phyloP scores from a whole-genome alignment of 2,113 vertebrate genomes.

The Coptodon rendalli region DNA sequence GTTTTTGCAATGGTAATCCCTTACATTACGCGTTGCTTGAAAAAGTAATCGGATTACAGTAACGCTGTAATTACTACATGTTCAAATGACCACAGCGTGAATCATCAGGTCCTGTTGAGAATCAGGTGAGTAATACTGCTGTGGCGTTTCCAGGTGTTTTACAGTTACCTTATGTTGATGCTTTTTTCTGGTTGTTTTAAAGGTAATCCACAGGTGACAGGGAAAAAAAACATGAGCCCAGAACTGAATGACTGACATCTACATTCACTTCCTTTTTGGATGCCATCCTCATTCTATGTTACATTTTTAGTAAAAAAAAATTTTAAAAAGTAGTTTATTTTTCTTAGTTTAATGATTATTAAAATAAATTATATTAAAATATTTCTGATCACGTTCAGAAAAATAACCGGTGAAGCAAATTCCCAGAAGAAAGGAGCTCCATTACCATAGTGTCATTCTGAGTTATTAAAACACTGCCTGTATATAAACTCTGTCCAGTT shows the following conservation, averaged over 20 bases:
- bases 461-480: rapidly evolving
- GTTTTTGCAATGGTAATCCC: too few relatives aligned
- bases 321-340: not conserved
- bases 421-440: not conserved
- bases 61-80: rapidly evolving
- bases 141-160: not conserved
- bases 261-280: not conserved
- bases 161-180: not conserved
- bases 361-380: rapidly evolving
- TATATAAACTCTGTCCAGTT: not conserved
- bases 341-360: not conserved
- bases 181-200: not conserved
- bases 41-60: too few relatives aligned
- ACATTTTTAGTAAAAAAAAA: rapidly evolving
- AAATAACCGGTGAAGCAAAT: not conserved
- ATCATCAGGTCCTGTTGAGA: not conserved
- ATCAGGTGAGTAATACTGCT: not conserved
- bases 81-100: rapidly evolving
- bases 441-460: not conserved
- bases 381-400: not conserved
- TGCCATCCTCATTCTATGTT: rapidly evolving
- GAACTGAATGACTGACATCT: rapidly evolving
- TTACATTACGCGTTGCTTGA: too few relatives aligned
- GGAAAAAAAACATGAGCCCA: rapidly evolving
- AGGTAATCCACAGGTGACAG: not conserved